Percentiles rank a stretch among this genome's conserved stretches.
phyloP scores from a whole-genome alignment of 23 tunicate species.

The Ciona savignyi region DNA sequence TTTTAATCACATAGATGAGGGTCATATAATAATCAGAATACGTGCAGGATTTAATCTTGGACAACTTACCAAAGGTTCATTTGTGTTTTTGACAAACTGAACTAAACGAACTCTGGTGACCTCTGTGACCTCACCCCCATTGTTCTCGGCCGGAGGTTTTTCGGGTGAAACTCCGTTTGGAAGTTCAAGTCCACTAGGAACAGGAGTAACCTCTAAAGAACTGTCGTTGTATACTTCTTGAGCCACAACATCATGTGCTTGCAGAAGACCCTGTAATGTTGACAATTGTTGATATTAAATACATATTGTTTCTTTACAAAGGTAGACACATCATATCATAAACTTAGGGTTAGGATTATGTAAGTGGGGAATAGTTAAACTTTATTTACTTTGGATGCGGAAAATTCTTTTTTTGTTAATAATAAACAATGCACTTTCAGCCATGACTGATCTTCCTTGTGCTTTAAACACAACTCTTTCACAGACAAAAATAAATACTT shows the following conservation, averaged over 20 bases:
- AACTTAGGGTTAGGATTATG: too few species aligned
- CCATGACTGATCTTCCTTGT: too few species aligned
- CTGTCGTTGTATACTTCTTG: conserved; percentile 53
- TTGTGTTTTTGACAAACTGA: conserved; percentile 79
- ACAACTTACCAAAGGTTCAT: conserved; percentile 90
- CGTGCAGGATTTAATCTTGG: too few species aligned
- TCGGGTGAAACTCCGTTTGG: conserved; percentile 21
- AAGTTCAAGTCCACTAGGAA: conserved; percentile 15
- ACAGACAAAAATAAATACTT: neutral
- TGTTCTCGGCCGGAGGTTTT: conserved; percentile 2
- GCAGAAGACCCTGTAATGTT: conserved; percentile 74
- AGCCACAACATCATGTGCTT: conserved; percentile 85
- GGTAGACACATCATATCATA: too few species aligned
- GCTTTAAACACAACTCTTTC: neutral
- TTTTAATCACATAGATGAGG: too few species aligned
- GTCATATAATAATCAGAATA: too few species aligned
- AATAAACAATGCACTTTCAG: too few species aligned
- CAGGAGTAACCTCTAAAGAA: conserved; percentile 18
- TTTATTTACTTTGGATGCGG: too few species aligned
- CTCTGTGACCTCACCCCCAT: conserved; percentile 48
- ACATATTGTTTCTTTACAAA: too few species aligned
- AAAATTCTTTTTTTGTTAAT: too few species aligned
- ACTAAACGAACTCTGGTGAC: conserved; percentile 77
- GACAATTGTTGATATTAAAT: too few species aligned
- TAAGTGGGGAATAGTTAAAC: too few species aligned